Percentiles rank a stretch among this genome's conserved stretches.
phyloP scores from a whole-genome alignment of 1,140 invertebrate species.

The Thaumatotibia leucotreta region DNA sequence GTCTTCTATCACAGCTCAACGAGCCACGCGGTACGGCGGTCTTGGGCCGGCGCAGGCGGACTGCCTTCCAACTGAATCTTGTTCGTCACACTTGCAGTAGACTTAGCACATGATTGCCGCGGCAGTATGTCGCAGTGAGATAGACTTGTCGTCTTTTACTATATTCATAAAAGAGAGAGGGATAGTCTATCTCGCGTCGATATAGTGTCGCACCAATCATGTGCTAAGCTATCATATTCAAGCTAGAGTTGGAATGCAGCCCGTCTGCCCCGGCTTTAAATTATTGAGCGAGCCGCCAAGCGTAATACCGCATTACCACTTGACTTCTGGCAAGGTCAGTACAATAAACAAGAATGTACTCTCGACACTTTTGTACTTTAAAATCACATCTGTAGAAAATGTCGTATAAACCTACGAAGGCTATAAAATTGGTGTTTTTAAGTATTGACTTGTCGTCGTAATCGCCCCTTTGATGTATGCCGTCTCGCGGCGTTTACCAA shows the following conservation, averaged over 20 bases:
- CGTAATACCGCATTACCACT: background rate
- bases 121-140: too few relatives aligned
- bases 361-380: conserved; percentile 49
- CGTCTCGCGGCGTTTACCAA: background rate
- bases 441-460: background rate
- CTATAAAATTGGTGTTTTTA: conserved; percentile 26
- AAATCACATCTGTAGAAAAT: conserved; percentile 40
- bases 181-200: too few relatives aligned
- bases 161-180: too few relatives aligned
- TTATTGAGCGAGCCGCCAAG: background rate
- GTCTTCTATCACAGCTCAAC: conserved; percentile 44
- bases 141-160: too few relatives aligned
- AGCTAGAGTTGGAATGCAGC: background rate
- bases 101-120: too few relatives aligned
- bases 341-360: conserved; percentile 1
- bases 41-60: conserved; percentile 15
- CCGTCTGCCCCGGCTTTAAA: background rate
- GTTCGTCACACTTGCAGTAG: too few relatives aligned
- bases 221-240: too few relatives aligned
- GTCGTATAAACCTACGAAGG: conserved; percentile 20
- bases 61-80: background rate
- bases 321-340: conserved; percentile 12
- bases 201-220: too few relatives aligned
- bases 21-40: background rate
- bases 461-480: background rate